Evolutionary conservation across 2,797 vertebrate species (phyloP).

Genomic region (Nyctalus aviator): DNA sequence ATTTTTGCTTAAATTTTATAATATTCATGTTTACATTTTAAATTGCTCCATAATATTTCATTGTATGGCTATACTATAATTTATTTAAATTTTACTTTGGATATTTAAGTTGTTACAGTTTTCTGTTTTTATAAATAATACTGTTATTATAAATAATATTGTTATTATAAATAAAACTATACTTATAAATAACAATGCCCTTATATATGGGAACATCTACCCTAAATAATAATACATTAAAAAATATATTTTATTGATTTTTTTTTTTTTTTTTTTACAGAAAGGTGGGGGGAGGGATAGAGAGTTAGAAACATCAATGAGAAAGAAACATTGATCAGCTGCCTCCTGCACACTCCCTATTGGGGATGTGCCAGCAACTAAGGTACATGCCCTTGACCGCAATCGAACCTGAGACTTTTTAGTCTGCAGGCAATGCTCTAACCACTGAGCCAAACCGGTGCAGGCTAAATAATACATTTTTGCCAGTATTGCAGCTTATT

Average conservation of each 20-base stretch:
- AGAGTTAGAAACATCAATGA: no score
- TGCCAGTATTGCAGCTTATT: neutral
- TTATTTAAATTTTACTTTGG: slow-evolving; percentile 34
- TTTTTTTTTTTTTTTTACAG: no score
- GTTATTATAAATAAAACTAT: slow-evolving; percentile 15
- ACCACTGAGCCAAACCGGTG: no score
- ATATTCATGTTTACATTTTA: slow-evolving; percentile 39
- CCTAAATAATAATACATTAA: neutral
- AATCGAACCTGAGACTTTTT: no score
- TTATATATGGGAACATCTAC: neutral
- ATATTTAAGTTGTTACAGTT: neutral
- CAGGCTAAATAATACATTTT: neutral
- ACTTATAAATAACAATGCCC: neutral
- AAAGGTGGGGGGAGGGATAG: no score
- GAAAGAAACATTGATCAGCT: no score
- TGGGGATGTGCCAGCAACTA: no score
- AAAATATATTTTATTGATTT: no score
- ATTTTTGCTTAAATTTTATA: neutral
- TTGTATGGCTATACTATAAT: neutral
- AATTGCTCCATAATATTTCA: neutral
- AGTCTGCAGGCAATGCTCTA: no score
- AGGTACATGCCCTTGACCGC: no score
- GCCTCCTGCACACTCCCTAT: no score
- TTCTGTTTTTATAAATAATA: slow-evolving; percentile 40
- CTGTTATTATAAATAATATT: slow-evolving; percentile 10